A percentile compares a stretch with the other conserved stretches of the same genome.
Evolutionary conservation across 1,140 invertebrate species (phyloP).

Genomic region (Globodera ellingtonae): DNA sequence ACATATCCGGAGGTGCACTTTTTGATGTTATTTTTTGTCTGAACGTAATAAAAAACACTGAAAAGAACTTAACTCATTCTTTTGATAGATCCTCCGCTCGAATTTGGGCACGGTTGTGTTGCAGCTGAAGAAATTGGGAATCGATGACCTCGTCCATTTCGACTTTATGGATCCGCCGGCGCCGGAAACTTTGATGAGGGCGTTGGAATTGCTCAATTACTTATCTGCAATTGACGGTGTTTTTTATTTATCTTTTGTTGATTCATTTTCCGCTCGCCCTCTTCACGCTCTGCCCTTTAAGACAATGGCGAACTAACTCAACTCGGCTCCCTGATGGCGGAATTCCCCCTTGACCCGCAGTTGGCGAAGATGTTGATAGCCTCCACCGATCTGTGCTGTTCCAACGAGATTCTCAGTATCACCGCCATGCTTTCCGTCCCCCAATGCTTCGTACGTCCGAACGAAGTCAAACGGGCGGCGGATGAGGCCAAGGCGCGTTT

Average conservation of each 20-base stretch:
- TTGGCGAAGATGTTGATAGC: conserved; percentile 98
- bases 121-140: conserved; percentile 97
- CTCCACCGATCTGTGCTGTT: conserved; percentile 89
- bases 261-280: conserved; percentile 70
- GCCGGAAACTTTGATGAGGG: conserved; percentile 99
- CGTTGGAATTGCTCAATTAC: conserved; percentile 95
- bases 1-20: conserved; percentile 95
- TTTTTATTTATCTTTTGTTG: conserved; percentile 69
- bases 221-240: conserved; percentile 84
- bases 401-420: conserved; percentile 97
- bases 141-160: conserved; percentile 98
- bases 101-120: conserved; percentile 95
- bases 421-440: conserved; percentile 94
- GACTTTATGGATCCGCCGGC: conserved; percentile 99
- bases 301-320: conserved; percentile 83
- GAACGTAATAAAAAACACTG: neutral
- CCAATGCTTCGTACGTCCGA: conserved; percentile 97
- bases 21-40: neutral
- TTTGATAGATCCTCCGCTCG: conserved; percentile 68
- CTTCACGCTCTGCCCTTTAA: conserved; percentile 37
- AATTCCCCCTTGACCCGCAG: conserved; percentile 98
- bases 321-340: conserved; percentile 97
- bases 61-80: neutral
- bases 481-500: conserved; percentile 99
- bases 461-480: conserved; percentile 96